phyloP scores from a whole-genome alignment of 2,797 vertebrate species.

The Pseudochromis fuscus region DNA sequence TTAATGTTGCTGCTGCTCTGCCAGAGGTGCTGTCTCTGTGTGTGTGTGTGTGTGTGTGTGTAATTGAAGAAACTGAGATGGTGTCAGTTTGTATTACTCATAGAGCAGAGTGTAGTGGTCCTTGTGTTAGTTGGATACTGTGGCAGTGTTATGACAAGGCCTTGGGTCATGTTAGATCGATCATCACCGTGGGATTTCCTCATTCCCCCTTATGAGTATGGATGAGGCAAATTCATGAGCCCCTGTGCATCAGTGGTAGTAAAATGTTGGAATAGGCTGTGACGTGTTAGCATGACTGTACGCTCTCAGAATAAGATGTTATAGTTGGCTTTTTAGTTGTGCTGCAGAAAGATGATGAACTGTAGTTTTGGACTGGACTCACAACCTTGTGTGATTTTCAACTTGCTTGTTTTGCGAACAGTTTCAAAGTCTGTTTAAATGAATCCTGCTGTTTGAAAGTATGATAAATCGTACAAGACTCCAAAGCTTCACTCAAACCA shows the following conservation, averaged over 20 bases:
- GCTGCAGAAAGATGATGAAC: not conserved
- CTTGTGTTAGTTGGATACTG: slow-evolving; percentile 53
- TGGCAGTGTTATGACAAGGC: slow-evolving; percentile 77
- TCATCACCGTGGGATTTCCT: slow-evolving; percentile 67
- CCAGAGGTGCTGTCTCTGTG: slow-evolving; percentile 69
- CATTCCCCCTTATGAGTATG: slow-evolving; percentile 35
- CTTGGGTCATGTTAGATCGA: slow-evolving; percentile 68
- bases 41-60: slow-evolving; percentile 51
- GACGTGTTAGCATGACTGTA: slow-evolving; percentile 15
- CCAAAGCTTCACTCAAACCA: slow-evolving; percentile 4
- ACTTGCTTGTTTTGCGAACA: slow-evolving; percentile 20
- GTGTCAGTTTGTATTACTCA: slow-evolving; percentile 65
- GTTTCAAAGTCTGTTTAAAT: slow-evolving; percentile 47
- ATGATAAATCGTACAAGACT: slow-evolving; percentile 23
- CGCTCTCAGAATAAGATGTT: slow-evolving; percentile 4
- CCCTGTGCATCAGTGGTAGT: slow-evolving; percentile 32
- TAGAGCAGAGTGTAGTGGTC: slow-evolving; percentile 53
- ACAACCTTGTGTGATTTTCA: slow-evolving; percentile 19
- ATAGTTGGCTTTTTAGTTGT: slow-evolving; percentile 1
- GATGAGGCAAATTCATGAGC: slow-evolving; percentile 35
- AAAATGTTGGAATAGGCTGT: slow-evolving; percentile 24
- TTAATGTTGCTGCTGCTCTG: slow-evolving; percentile 67
- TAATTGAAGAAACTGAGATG: slow-evolving; percentile 63
- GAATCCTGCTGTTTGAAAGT: slow-evolving; percentile 31
- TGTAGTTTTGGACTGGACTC: not conserved